Percentiles rank a stretch among this genome's conserved stretches.
These are phyloP conservation scores for Sturnus vulgaris DNA, from an alignment of 2,113 vertebrate genomes.

Conservation along the genomic window DNA sequence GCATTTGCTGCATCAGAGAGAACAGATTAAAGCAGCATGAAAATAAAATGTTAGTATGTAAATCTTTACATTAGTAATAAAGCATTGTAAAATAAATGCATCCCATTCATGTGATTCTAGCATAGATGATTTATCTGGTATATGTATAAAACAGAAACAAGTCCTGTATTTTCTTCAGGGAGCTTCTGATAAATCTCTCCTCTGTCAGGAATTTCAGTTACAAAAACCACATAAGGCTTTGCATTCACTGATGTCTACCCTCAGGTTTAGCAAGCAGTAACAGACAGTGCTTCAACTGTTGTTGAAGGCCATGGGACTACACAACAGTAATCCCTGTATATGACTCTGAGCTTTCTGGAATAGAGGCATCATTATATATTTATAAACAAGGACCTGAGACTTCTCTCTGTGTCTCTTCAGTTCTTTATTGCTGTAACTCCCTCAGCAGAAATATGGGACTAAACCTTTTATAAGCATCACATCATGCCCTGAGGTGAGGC, in stretches of 20 bases:
- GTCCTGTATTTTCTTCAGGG: neutral
- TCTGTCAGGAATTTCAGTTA: constrained; percentile 27
- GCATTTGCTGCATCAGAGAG: constrained; percentile 19
- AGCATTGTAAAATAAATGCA: neutral
- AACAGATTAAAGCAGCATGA: neutral
- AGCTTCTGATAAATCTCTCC: neutral
- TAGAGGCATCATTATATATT: constrained; percentile 13
- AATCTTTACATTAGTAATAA: neutral
- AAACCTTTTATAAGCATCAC: neutral
- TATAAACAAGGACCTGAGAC: neutral
- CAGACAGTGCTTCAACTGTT: neutral
- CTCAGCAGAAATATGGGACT: neutral
- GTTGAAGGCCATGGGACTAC: neutral
- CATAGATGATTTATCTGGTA: neutral
- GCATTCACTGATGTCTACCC: constrained; percentile 12
- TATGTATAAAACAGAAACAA: neutral
- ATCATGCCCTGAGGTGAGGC: neutral
- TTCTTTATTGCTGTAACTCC: neutral
- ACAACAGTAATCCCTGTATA: neutral
- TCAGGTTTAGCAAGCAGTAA: constrained; percentile 1
- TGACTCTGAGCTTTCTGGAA: neutral
- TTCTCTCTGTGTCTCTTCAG: neutral
- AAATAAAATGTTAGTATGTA: neutral
- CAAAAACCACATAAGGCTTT: constrained; percentile 16
- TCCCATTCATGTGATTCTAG: neutral